Percentiles rank a stretch among this genome's conserved stretches.
Conservation (phyloP, 2,797 vertebrate genomes). For the Karalla daura region DNA sequence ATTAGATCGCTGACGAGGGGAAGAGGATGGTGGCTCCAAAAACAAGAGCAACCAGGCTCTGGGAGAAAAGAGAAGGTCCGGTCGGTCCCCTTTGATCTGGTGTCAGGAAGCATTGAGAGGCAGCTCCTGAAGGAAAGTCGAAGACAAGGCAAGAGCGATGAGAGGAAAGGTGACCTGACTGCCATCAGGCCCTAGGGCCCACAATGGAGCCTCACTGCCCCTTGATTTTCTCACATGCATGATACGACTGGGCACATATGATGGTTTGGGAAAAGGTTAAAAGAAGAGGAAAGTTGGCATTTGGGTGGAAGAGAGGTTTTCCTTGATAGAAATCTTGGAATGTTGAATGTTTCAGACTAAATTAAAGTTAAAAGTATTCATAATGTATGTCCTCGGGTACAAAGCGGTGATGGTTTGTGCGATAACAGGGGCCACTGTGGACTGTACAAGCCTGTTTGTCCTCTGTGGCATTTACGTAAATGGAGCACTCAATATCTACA, state of each 20-base stretch:
- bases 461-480: slow-evolving; percentile 3
- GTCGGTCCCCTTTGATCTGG: slow-evolving; percentile 66
- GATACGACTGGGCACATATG: slow-evolving; percentile 22
- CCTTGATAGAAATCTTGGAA: slow-evolving; percentile 45
- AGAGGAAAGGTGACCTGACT: slow-evolving; percentile 52
- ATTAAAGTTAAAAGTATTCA: slow-evolving; percentile 5
- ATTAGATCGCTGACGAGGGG: slow-evolving; percentile 66
- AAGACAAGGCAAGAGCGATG: slow-evolving; percentile 49
- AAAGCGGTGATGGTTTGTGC: neutral
- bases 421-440: slow-evolving; percentile 1
- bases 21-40: slow-evolving; percentile 43
- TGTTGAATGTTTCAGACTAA: slow-evolving; percentile 17
- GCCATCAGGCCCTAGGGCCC: slow-evolving; percentile 28
- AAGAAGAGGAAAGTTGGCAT: slow-evolving; percentile 6
- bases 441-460: slow-evolving; percentile 1
- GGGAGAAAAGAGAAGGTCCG: slow-evolving; percentile 33
- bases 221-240: slow-evolving; percentile 28
- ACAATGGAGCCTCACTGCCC: slow-evolving; percentile 23
- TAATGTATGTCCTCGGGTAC: neutral
- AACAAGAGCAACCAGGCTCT: slow-evolving; percentile 47
- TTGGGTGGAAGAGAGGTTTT: slow-evolving; percentile 1
- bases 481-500: fast-evolving
- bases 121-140: slow-evolving; percentile 47
- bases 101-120: slow-evolving; percentile 60
- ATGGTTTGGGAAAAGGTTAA: no score